These are phyloP conservation scores for Xylota segnis DNA, from an alignment of 2,888 invertebrate species.

Conservation along the genomic window DNA sequence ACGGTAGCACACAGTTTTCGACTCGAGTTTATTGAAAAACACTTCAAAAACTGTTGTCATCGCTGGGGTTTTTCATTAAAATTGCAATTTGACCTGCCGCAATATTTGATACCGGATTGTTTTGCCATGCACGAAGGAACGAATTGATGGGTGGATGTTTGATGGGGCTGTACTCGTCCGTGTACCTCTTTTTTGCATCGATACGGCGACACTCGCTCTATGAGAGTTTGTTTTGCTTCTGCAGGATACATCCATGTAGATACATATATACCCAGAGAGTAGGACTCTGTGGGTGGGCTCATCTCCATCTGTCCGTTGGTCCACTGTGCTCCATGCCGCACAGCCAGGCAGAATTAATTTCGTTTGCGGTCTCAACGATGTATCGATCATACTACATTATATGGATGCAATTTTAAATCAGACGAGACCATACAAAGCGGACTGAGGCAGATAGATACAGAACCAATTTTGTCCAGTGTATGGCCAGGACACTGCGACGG, in stretches of 20 bases:
- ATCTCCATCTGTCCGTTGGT: background rate
- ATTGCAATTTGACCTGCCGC: slow-evolving; percentile 70
- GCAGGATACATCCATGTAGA: background rate
- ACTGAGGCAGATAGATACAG: slow-evolving; percentile 37
- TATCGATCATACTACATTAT: slow-evolving; percentile 73
- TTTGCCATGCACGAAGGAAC: slow-evolving; percentile 33
- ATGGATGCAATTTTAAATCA: slow-evolving; percentile 70
- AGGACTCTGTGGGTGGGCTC: background rate
- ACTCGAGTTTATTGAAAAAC: slow-evolving; percentile 53
- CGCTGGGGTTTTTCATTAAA: slow-evolving; percentile 67
- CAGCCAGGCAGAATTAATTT: slow-evolving; percentile 69
- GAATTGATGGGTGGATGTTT: slow-evolving; percentile 40
- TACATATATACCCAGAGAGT: background rate
- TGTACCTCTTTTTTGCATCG: background rate
- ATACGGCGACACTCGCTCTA: slow-evolving; percentile 3
- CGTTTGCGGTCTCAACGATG: slow-evolving; percentile 67
- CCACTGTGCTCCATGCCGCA: slow-evolving; percentile 75
- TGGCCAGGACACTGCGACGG: slow-evolving; percentile 37
- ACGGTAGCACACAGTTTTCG: slow-evolving; percentile 18
- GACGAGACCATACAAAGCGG: slow-evolving; percentile 40
- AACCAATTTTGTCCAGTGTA: slow-evolving; percentile 61
- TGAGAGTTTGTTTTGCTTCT: background rate
- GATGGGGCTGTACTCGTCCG: slow-evolving; percentile 1
- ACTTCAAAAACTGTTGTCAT: slow-evolving; percentile 62
- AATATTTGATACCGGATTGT: slow-evolving; percentile 64